A percentile compares a stretch with the other conserved stretches of the same genome.
These are phyloP conservation scores for Crossoptilon crossoptilon DNA, from an alignment of 2,797 vertebrate species.

Conservation along the genomic window DNA sequence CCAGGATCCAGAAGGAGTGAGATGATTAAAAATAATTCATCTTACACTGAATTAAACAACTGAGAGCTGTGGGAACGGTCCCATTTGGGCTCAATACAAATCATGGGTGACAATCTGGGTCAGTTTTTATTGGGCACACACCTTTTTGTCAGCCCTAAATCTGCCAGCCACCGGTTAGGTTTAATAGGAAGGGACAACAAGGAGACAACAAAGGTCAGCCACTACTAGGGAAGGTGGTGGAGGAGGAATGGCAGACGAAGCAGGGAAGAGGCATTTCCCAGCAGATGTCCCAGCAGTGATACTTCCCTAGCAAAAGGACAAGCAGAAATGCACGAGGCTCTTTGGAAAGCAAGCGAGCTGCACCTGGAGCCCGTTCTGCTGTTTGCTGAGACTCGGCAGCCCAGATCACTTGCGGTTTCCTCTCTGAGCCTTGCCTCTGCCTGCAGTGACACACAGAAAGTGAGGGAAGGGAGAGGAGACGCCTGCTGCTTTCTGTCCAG, in stretches of 20 bases:
- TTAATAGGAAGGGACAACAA: conserved; percentile 58
- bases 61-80: conserved; percentile 27
- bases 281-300: neutral
- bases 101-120: conserved; percentile 69
- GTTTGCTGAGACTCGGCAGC: neutral
- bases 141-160: conserved; percentile 59
- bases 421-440: conserved; percentile 49
- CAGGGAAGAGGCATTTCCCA: neutral
- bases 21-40: conserved; percentile 74
- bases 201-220: conserved; percentile 27
- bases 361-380: conserved; percentile 46
- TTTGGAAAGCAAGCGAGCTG: conserved; percentile 9
- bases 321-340: neutral
- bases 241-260: neutral
- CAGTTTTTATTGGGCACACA: conserved; percentile 61
- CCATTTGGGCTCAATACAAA: conserved; percentile 59
- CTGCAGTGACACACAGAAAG: conserved; percentile 31
- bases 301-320: neutral
- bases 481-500: neutral
- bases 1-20: conserved; percentile 51
- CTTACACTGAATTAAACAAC: conserved; percentile 66
- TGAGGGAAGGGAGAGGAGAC: neutral
- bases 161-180: conserved; percentile 24
- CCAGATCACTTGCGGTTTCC: conserved; percentile 59
- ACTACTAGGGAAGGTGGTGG: neutral